Evolutionary conservation across 2,888 invertebrate genomes (phyloP).

Genomic region (Tholera decimalis): DNA sequence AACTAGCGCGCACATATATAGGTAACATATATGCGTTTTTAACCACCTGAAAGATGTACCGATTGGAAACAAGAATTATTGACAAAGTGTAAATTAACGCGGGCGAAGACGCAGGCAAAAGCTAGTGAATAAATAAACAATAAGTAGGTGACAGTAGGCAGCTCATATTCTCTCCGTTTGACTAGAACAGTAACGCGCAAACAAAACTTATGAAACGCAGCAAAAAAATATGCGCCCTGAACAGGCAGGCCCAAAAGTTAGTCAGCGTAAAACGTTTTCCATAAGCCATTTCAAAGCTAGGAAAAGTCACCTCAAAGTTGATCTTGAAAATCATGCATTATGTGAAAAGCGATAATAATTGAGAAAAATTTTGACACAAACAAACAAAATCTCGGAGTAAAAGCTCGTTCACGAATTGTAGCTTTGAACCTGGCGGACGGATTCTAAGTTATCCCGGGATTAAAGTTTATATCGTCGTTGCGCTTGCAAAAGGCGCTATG

Average conservation of each 20-base stretch:
- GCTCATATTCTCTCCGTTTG: not conserved
- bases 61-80: too few relatives aligned
- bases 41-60: too few relatives aligned
- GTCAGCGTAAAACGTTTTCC: not conserved
- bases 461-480: too few relatives aligned
- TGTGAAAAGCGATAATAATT: slow-evolving; percentile 32
- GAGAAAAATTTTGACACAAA: slow-evolving; percentile 3
- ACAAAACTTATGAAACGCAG: not conserved
- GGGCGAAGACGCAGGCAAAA: too few relatives aligned
- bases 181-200: not conserved
- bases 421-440: slow-evolving; percentile 5
- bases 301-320: not conserved
- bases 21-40: too few relatives aligned
- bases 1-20: too few relatives aligned
- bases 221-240: not conserved
- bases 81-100: too few relatives aligned
- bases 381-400: slow-evolving; percentile 2
- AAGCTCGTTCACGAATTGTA: slow-evolving; percentile 19
- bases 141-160: too few relatives aligned
- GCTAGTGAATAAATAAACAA: too few relatives aligned
- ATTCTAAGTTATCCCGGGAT: slow-evolving; percentile 5
- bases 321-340: not conserved
- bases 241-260: not conserved
- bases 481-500: too few relatives aligned
- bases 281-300: not conserved